A percentile compares a stretch with the other conserved stretches of the same genome.
phyloP scores from a whole-genome alignment of 2,888 invertebrate species.

The Globia sparganii region DNA sequence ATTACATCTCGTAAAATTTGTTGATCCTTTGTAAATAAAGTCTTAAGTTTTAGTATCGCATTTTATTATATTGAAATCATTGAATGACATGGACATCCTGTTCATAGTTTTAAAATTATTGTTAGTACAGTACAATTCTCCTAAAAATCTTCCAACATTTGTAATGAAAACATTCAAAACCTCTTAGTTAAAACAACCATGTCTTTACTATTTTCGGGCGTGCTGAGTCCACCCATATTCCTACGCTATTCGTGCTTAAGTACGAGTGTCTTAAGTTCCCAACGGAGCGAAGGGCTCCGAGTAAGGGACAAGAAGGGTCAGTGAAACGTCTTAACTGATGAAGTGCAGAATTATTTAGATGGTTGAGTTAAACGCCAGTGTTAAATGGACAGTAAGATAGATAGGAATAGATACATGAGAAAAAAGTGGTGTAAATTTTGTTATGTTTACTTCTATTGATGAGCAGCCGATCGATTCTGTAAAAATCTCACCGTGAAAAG shows the following conservation, averaged over 20 bases:
- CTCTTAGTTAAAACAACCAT: slow-evolving; percentile 48
- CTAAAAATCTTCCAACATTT: slow-evolving; percentile 8
- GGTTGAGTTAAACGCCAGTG: slow-evolving; percentile 30
- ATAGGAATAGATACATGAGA: background rate
- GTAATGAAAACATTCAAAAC: slow-evolving; percentile 42
- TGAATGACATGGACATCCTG: background rate
- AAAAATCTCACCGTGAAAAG: too few relatives aligned
- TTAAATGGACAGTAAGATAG: slow-evolving; percentile 40
- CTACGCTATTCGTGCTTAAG: slow-evolving; percentile 29
- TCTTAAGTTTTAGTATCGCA: too few relatives aligned
- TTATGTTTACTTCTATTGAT: background rate
- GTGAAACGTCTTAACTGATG: slow-evolving; percentile 60
- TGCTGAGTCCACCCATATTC: slow-evolving; percentile 15
- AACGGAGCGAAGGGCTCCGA: slow-evolving; percentile 17
- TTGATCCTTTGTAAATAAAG: background rate
- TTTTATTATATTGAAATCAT: background rate
- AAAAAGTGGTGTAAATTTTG: background rate
- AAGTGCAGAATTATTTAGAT: slow-evolving; percentile 63
- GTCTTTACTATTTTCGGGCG: slow-evolving; percentile 21
- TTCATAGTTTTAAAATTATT: background rate
- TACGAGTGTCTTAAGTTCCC: slow-evolving; percentile 34
- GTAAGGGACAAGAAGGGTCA: slow-evolving; percentile 55
- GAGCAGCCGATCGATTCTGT: too few relatives aligned
- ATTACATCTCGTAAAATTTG: background rate
- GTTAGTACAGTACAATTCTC: background rate